These are phyloP conservation scores for Luffia ferchaultella DNA, from an alignment of 2,888 invertebrate genomes.

Conservation along the genomic window DNA sequence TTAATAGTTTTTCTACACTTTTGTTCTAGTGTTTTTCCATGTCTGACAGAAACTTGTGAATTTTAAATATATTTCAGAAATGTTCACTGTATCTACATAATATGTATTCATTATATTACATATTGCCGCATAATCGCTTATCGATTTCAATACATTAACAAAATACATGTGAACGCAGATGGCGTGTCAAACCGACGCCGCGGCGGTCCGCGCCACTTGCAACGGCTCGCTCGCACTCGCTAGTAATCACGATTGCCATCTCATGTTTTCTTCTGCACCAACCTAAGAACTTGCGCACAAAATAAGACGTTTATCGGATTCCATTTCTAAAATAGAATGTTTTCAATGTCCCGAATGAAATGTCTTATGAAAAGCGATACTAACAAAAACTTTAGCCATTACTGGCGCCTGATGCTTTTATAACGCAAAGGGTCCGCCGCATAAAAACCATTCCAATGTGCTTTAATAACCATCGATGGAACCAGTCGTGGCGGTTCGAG, in stretches of 20 bases:
- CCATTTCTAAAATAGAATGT: no score
- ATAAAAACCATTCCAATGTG: not conserved
- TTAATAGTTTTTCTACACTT: no score
- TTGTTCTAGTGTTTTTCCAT: no score
- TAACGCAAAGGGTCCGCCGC: not conserved
- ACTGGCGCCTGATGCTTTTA: not conserved
- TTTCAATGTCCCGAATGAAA: no score
- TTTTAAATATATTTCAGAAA: no score
- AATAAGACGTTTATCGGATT: no score
- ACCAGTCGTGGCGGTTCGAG: not conserved
- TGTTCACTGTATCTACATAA: no score
- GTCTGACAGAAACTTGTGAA: no score
- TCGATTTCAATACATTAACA: not conserved
- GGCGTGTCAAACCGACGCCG: not conserved
- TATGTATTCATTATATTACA: no score
- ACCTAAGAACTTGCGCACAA: not conserved
- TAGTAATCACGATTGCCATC: conserved; percentile 1
- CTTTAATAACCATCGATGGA: not conserved
- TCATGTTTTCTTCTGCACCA: not conserved
- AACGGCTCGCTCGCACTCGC: conserved; percentile 1
- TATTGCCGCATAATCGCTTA: no score
- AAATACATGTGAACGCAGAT: not conserved
- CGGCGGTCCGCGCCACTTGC: not conserved
- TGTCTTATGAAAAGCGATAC: no score
- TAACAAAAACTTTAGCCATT: no score